Base-by-base conservation (phyloP, 2,888 invertebrate species). In the Orchesella flavescens region DNA sequence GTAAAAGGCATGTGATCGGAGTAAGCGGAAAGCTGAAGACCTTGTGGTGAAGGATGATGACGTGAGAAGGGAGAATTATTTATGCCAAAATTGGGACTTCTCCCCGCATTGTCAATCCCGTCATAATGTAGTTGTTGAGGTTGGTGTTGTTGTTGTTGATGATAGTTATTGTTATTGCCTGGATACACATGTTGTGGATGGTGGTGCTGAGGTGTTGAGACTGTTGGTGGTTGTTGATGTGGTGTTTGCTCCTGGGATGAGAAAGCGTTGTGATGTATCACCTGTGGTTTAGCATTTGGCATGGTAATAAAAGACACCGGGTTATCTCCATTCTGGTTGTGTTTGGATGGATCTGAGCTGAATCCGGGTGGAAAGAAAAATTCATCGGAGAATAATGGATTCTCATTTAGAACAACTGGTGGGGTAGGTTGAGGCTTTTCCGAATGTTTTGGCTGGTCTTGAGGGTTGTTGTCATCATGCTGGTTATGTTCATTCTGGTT, bases 231-330 rank as follows among this genome's bases (percentile, higher is more conserved):
- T 15, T 46, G 19, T 76, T 9, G 61, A 59, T 21, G 68, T 86
- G 86, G 82, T 87, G 86, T 49, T 7, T 74, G 81, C 34, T 72
- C 53, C 43, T 57, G 68, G 13, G 73, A 76, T 43, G 24, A n/a
- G 59, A 43, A 23, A 23, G 73, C 5, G 57, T 71, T 21, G 68
- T 87, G 87, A 84, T 87, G 87, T 71, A 87, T 87, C 57, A 87
- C 86, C 34, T 86, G 86, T 43, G 87, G 85, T 71, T 86, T 85
- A 17, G 81, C 73, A 59, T 87, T 84, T 7, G 86, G 87, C 87
- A 87, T 87, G n/a, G 86, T 86, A 59, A 87, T 86, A 84, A 87
- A 87, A 71, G 86, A 86, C 74, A 87, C 85, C 49, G 87, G 87
- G 23, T 86, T 76, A 15, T 84, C 81, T 66, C 84, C 86, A 4